Base-by-base conservation (phyloP, 2,797 vertebrate species). In the Sylvilagus floridanus region DNA sequence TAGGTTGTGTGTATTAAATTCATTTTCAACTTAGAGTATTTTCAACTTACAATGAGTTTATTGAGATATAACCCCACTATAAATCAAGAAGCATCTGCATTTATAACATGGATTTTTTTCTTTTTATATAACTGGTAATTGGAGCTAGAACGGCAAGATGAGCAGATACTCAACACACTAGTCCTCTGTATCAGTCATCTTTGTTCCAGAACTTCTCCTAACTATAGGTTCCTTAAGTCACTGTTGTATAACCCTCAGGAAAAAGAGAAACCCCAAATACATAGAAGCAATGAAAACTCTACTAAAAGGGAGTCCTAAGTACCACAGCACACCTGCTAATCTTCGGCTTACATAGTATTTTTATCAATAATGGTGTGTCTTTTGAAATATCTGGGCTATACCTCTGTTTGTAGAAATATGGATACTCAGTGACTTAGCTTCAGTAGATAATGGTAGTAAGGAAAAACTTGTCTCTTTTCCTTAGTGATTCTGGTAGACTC, bases 131-230 rank as follows among this genome's bases (percentile, higher is more conserved):
- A 86, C 30, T 21, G 5, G 52, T 90, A 52, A 85, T 75, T 81
- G 28, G 50, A 93, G 93, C 88, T 79, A 83, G 69, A 90, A 88
- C 95, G 66, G 24, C 72, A 92, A 63, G 28, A 21, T 37, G 21
- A 10, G n/a, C 47, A 75, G 35, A 21, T 1, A 42, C 72, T 92
- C 19, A 47, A 22, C 13, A 26, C 32, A 54, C 69, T 69, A 76
- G 78, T 47, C 62, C 35, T 52, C 66, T 69, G 32, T 30, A 19
- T 52, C 16, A 57, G 14, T 35, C 50, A 2, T 81, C 1, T 81
- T 1, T 89, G 21, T 57, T 69, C 8, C 19, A 62, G 69, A 88
- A 75, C 28, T 78, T 78, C 62, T 93, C n/a, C 57, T 77, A 89
- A 78, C 47, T 63, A 42, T 75, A 65, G 50, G 72, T 30, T 71